Evolutionary conservation across 2,888 invertebrate genomes (phyloP).

Genomic region (Campoplex capitator): DNA sequence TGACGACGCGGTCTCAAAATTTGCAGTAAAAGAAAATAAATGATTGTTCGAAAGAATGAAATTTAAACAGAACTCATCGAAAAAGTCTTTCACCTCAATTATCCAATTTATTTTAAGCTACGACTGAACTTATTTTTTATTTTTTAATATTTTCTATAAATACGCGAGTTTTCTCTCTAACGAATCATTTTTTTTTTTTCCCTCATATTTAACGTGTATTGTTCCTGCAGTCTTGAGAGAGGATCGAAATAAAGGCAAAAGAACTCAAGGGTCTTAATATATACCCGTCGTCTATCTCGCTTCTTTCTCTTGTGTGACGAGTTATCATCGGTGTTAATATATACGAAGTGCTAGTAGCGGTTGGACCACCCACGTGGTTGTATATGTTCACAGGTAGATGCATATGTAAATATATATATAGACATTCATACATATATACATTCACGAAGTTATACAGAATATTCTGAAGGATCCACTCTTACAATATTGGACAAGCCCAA

Average conservation of each 20-base stretch:
- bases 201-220: not conserved
- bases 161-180: not conserved
- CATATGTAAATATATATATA: conserved; percentile 17
- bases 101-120: not conserved
- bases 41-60: too few relatives aligned
- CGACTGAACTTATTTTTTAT: not conserved
- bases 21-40: not conserved
- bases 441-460: conserved; percentile 43
- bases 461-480: conserved; percentile 71
- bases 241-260: conserved; percentile 32
- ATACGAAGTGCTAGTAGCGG: conserved; percentile 73
- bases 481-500: conserved; percentile 64
- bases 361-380: conserved; percentile 79
- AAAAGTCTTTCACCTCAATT: too few relatives aligned
- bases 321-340: conserved; percentile 80
- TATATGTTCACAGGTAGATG: conserved; percentile 74
- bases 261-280: conserved; percentile 49
- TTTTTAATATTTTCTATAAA: not conserved
- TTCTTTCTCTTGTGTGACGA: conserved; percentile 68
- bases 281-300: conserved; percentile 42
- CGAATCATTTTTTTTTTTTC: conserved; percentile 16
- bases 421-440: not conserved
- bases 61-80: too few relatives aligned
- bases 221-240: conserved; percentile 22
- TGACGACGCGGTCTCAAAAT: too few relatives aligned